Evolutionary conservation across 2,113 vertebrate genomes (phyloP), one percentile per base, ranked within the genome.

Genomic region (Pheucticus melanocephalus): DNA sequence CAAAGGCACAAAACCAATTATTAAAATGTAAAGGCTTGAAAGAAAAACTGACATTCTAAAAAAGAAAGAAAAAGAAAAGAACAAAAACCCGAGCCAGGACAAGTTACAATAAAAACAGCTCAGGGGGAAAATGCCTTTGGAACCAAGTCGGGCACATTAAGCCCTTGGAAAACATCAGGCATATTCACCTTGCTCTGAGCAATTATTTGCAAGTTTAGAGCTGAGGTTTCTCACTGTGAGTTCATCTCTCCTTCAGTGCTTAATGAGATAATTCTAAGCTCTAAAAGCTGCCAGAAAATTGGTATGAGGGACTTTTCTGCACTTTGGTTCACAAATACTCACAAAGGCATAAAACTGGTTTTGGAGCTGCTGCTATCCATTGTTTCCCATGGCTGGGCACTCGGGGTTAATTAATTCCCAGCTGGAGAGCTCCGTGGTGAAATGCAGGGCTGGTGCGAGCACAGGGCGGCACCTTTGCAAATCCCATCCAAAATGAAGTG

Each of bases 261-360:
- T 88, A 94, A 92, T 66, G 93, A 94, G 89, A 81, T 42, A 86
- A 91, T 77, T 75, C 60, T 22, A 33, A 94, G 86, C 83, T 88
- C 72, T 39, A 54, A 84, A 92, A 91, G 69, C 86, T 75, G 51
- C 50, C 56, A 76, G 83, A 69, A 90, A 71, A 79, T 54, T 76
- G 65, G 48, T 86, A 61, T 5, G 68, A 69, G 85, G 59, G 72
- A 57, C 68, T 86, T 81, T 50, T 60, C 59, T 57, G 50, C 45
- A 39, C 80, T 80, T 57, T 7, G 80, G 31, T 65, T 94, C 86
- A 77, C 76, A 61, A 45, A 80, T 12, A 20, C 66, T 75, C 79
- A 80, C 21, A 14, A 47, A 92, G 60, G 51, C 82, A 48, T 28
- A 37, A 65, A 80, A 15, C 17, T 3, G n/a, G 12, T 2, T 57